Evolutionary conservation across 2,888 invertebrate genomes (phyloP).

Genomic region (Oeneis ivallda): DNA sequence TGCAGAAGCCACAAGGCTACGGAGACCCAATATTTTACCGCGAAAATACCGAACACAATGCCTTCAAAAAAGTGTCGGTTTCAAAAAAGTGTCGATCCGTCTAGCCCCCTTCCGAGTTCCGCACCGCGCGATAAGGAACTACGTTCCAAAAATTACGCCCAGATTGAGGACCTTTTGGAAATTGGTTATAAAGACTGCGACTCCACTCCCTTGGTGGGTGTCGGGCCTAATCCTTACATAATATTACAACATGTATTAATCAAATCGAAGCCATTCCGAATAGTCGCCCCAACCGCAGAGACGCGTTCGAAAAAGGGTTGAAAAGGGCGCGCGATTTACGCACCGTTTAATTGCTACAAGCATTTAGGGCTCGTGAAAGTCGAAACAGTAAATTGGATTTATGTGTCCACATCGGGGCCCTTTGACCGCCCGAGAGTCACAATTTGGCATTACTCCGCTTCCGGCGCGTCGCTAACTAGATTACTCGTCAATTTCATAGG

Average conservation of each 20-base stretch:
- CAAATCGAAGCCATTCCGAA: slow-evolving; percentile 36
- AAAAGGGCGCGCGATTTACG: slow-evolving; percentile 66
- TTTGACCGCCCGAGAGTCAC: slow-evolving; percentile 71
- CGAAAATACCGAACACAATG: no score
- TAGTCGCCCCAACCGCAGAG: slow-evolving; percentile 35
- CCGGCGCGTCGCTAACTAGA: slow-evolving; percentile 64
- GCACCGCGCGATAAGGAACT: no score
- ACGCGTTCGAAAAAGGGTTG: slow-evolving; percentile 55
- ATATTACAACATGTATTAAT: slow-evolving; percentile 33
- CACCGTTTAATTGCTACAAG: slow-evolving; percentile 75
- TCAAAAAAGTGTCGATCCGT: no score
- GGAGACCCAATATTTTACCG: no score
- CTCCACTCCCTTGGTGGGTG: neutral
- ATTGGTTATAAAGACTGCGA: no score
- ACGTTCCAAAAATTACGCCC: no score
- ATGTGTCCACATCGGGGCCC: slow-evolving; percentile 60
- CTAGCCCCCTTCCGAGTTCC: no score
- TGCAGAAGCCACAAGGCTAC: no score
- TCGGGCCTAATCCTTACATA: slow-evolving; percentile 15
- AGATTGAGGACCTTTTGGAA: no score
- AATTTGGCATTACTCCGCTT: slow-evolving; percentile 67
- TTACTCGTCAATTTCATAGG: slow-evolving; percentile 66
- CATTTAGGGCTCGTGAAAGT: slow-evolving; percentile 69
- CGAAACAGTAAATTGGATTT: slow-evolving; percentile 77
- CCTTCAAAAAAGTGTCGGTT: no score